Evolutionary conservation across 2,888 invertebrate genomes (phyloP).

Genomic region (Lasioglossum marginatum): DNA sequence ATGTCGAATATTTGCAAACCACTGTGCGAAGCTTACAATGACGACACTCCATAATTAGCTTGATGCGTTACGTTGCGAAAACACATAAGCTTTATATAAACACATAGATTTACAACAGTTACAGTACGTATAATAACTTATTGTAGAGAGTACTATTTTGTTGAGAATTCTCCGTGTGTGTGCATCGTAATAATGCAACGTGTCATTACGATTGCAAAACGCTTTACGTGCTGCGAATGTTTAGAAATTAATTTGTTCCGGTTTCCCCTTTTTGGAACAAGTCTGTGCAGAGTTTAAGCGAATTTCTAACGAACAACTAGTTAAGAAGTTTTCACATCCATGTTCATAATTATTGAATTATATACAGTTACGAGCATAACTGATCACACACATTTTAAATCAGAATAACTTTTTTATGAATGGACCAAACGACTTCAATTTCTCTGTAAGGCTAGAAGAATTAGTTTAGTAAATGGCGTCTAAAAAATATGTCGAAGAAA

Average conservation of each 20-base stretch:
- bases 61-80: slow-evolving; percentile 11
- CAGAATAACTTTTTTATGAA: too few species aligned
- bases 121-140: slow-evolving; percentile 14
- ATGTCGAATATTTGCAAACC: not conserved
- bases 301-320: not conserved
- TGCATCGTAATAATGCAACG: not conserved
- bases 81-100: not conserved
- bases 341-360: too few species aligned
- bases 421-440: too few species aligned
- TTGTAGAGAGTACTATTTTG: slow-evolving; percentile 12
- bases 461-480: too few species aligned
- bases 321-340: too few species aligned
- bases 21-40: not conserved
- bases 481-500: too few species aligned
- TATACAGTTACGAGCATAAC: too few species aligned
- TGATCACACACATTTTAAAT: too few species aligned
- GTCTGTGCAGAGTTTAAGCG: not conserved
- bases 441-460: too few species aligned
- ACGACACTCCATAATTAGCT: slow-evolving; percentile 2
- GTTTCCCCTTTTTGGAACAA: not conserved
- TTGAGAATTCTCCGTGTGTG: slow-evolving; percentile 24
- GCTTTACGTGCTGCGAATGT: not conserved
- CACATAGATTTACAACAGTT: not conserved
- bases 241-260: not conserved
- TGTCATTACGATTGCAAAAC: slow-evolving; percentile 23